Percentiles rank a stretch among this genome's conserved stretches.
phyloP scores from a whole-genome alignment of 2,888 invertebrate genomes.

The Netelia virgata region DNA sequence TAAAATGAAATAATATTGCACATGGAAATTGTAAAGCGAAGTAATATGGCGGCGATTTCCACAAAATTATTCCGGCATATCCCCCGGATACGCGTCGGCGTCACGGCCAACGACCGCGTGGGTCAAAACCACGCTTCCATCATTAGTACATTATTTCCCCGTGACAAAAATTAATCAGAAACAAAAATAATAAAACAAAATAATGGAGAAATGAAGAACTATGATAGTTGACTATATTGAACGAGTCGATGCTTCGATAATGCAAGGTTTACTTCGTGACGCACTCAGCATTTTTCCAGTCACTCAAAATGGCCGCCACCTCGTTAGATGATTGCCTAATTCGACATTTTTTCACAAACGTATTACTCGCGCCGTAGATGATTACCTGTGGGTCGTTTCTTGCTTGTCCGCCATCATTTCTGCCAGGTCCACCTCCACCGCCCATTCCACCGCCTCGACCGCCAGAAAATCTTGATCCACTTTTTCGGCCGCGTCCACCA shows the following conservation, averaged over 20 bases:
- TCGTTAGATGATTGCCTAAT: background rate
- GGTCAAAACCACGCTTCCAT: background rate
- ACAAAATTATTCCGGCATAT: background rate
- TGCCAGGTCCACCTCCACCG: slow-evolving; percentile 68
- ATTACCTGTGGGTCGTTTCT: slow-evolving; percentile 66
- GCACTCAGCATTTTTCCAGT: slow-evolving; percentile 6
- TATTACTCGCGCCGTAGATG: background rate
- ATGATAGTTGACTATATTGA: background rate
- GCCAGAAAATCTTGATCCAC: slow-evolving; percentile 80
- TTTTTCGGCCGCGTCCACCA: slow-evolving; percentile 80
- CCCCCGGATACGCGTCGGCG: background rate
- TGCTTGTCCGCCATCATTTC: slow-evolving; percentile 75
- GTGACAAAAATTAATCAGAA: background rate
- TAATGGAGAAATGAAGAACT: background rate
- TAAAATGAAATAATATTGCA: too few relatives aligned
- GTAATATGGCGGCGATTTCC: background rate
- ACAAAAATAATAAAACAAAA: background rate
- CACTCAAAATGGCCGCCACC: slow-evolving; percentile 52
- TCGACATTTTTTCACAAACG: background rate
- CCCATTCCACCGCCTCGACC: slow-evolving; percentile 79
- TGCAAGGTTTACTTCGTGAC: background rate
- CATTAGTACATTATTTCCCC: background rate
- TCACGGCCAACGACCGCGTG: background rate
- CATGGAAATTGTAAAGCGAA: too few relatives aligned
- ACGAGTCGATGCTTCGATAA: background rate